phyloP scores from a whole-genome alignment of 2,113 vertebrate species.

The Paedocypris sp. region DNA sequence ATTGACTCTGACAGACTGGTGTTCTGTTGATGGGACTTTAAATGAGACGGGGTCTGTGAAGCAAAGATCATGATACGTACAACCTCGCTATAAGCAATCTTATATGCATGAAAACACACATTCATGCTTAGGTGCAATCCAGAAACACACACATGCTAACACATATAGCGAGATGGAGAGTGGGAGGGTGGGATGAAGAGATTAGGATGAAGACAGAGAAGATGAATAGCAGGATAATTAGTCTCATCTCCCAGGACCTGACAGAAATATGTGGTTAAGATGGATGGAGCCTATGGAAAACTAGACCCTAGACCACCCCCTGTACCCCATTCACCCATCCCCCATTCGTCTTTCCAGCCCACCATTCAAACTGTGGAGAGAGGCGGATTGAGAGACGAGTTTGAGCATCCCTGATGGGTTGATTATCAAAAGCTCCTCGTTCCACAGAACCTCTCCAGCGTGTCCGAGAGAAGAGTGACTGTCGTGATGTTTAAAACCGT shows the following conservation, averaged over 20 bases:
- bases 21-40: constrained; percentile 32
- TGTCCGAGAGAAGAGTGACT: not conserved
- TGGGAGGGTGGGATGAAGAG: constrained; percentile 22
- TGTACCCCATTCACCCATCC: constrained; percentile 6
- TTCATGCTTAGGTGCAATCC: constrained; percentile 29
- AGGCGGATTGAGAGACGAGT: constrained; percentile 1
- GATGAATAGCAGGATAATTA: constrained; percentile 39
- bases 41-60: constrained; percentile 27
- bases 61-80: constrained; percentile 33
- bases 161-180: constrained; percentile 4
- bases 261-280: constrained; percentile 40
- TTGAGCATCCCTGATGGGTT: constrained; percentile 22
- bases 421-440: constrained; percentile 13
- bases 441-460: constrained; percentile 13
- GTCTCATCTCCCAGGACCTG: constrained; percentile 40
- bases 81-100: constrained; percentile 33
- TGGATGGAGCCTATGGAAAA: constrained; percentile 38
- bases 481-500: not conserved
- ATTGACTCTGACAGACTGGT: constrained; percentile 25
- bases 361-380: constrained; percentile 20
- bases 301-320: constrained; percentile 23
- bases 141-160: constrained; percentile 23
- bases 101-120: constrained; percentile 40
- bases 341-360: constrained; percentile 2
- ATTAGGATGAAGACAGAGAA: constrained; percentile 39